phyloP scores from a whole-genome alignment of 2,797 vertebrate species.

The Gambelia wislizenii region DNA sequence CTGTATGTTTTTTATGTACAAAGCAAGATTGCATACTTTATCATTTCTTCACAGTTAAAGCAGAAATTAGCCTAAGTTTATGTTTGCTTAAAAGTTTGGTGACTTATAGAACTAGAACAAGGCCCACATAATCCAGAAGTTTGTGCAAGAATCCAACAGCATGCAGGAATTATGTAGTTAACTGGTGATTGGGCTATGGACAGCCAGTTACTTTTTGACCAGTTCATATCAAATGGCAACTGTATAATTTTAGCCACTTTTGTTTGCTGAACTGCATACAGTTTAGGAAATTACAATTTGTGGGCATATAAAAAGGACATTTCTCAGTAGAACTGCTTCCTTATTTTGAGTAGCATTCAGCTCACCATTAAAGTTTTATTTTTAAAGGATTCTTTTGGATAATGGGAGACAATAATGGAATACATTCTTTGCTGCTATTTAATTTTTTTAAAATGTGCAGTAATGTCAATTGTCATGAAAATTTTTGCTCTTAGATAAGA shows the following conservation, averaged over 20 bases:
- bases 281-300: neutral
- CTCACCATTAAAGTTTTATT: neutral
- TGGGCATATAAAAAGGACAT: neutral
- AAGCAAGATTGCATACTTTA: neutral
- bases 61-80: neutral
- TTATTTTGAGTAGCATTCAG: neutral
- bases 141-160: neutral
- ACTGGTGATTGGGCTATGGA: neutral
- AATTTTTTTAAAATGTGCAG: neutral
- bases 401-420: neutral
- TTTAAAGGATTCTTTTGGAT: neutral
- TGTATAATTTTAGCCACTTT: neutral
- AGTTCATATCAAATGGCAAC: too few species aligned
- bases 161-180: neutral
- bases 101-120: too few species aligned
- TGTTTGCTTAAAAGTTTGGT: neutral
- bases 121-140: neutral
- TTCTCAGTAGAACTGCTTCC: neutral
- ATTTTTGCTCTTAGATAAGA: constrained; percentile 14
- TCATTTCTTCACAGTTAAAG: neutral
- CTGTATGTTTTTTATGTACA: neutral
- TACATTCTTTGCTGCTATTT: neutral
- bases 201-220: neutral
- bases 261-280: neutral
- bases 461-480: neutral